Conservation (phyloP, 2,113 vertebrate genomes). For the Mobula birostris region DNA sequence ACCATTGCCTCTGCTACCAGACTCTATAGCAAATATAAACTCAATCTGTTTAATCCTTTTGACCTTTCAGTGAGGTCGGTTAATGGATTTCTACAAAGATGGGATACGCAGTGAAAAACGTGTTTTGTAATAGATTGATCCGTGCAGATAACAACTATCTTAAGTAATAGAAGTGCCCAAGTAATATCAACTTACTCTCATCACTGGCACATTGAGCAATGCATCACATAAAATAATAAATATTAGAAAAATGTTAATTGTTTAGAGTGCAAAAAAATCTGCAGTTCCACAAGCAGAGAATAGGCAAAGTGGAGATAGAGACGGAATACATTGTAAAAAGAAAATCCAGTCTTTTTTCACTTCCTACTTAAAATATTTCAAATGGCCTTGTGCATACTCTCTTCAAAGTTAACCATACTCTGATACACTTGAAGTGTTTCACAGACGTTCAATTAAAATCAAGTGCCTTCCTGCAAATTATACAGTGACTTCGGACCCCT, state of each 20-base stretch:
- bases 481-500: neutral
- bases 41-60: conserved; percentile 32
- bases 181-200: neutral
- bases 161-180: neutral
- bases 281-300: neutral
- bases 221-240: neutral
- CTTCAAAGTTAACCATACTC: neutral
- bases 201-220: neutral
- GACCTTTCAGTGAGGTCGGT: conserved; percentile 25
- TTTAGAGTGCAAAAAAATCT: neutral
- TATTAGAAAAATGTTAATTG: neutral
- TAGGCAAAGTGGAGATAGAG: neutral
- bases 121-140: neutral
- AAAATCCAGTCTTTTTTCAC: conserved; percentile 4
- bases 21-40: conserved; percentile 36
- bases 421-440: neutral
- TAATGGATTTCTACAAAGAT: conserved; percentile 35
- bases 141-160: neutral
- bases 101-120: neutral
- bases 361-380: neutral
- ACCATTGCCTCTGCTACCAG: conserved; percentile 3
- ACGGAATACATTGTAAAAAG: neutral
- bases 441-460: neutral
- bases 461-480: neutral
- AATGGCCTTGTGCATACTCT: neutral